phyloP scores from a whole-genome alignment of 2,797 vertebrate species.

The Taenioides sp. region DNA sequence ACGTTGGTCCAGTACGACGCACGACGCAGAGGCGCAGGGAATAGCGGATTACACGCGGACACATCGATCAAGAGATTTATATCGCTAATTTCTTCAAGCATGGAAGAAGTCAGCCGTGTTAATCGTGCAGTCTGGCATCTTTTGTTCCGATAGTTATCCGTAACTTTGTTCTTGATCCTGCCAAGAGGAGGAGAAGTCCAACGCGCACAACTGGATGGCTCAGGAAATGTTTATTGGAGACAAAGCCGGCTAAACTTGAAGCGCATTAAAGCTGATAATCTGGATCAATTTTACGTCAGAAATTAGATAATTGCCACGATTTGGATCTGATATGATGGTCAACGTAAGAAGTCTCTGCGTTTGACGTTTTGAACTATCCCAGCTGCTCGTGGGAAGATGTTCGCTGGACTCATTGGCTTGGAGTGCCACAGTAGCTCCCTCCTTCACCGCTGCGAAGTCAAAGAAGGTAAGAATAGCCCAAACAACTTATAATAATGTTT shows the following conservation, averaged over 20 bases:
- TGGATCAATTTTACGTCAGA: constrained; percentile 64
- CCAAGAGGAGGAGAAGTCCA: constrained; percentile 13
- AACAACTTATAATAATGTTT: not conserved
- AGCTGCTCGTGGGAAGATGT: constrained; percentile 58
- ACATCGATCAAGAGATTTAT: constrained; percentile 11
- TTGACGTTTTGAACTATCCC: constrained; percentile 7
- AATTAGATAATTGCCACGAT: constrained; percentile 61
- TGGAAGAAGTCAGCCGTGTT: not conserved
- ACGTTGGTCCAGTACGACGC: constrained; percentile 44
- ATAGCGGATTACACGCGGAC: constrained; percentile 45
- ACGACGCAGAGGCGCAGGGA: constrained; percentile 47
- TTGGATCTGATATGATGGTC: constrained; percentile 38
- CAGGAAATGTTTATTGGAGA: constrained; percentile 15
- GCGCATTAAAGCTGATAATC: constrained; percentile 4
- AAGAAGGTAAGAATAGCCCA: constrained; percentile 59
- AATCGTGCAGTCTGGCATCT: no score
- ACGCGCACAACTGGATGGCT: not conserved
- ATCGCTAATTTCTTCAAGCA: not conserved
- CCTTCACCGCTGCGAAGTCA: constrained; percentile 47
- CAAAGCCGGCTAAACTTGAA: not conserved
- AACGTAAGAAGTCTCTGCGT: constrained; percentile 14
- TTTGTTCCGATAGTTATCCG: not conserved
- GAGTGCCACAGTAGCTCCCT: constrained; percentile 52
- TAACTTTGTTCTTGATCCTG: constrained; percentile 27
- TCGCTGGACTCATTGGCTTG: constrained; percentile 75